These are phyloP conservation scores for Psephotus haematonotus DNA, from an alignment of 2,113 vertebrate genomes.

Conservation along the genomic window DNA sequence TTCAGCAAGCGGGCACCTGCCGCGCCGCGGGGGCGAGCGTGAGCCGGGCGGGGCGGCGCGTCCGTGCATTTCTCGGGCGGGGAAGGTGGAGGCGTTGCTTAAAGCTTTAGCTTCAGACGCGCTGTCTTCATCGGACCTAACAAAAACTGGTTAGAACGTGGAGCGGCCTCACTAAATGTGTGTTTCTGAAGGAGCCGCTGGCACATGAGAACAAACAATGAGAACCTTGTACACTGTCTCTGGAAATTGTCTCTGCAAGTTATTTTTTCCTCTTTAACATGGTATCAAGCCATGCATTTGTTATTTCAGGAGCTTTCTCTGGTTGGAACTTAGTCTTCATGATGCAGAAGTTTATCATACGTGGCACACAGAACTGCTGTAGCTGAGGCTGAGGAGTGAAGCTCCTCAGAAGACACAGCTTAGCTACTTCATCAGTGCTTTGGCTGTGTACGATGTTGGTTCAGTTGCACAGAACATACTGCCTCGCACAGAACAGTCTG, in stretches of 20 bases:
- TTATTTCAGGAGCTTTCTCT: neutral
- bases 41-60: fast-evolving
- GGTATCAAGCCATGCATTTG: fast-evolving
- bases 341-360: neutral
- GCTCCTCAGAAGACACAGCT: neutral
- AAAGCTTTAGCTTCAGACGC: fast-evolving
- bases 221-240: fast-evolving
- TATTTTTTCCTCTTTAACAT: neutral
- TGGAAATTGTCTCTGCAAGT: neutral
- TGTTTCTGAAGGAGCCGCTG: neutral
- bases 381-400: neutral
- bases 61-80: neutral
- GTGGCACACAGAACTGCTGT: neutral
- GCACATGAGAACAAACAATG: fast-evolving
- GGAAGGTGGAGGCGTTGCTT: neutral
- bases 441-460: neutral
- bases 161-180: fast-evolving
- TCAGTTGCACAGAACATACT: neutral
- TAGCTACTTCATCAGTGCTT: neutral
- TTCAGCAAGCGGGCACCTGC: neutral
- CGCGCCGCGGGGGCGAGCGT: neutral
- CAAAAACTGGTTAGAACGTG: fast-evolving
- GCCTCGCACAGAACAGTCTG: neutral
- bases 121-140: fast-evolving
- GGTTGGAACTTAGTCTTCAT: neutral